Evolutionary conservation across 2,888 invertebrate species (phyloP).

Genomic region (Aricia artaxerxes): DNA sequence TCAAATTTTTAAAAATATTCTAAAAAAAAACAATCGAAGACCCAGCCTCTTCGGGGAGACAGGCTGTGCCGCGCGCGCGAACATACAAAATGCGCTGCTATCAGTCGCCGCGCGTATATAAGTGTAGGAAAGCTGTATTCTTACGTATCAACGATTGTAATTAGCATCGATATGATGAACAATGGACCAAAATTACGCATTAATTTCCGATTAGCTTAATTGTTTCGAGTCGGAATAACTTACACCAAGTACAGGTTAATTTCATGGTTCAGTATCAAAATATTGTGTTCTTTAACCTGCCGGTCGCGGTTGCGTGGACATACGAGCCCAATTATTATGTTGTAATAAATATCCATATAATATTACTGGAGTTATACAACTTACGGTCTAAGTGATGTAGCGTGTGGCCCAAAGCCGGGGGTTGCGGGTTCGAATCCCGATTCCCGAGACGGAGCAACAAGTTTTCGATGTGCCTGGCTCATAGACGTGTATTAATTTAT

Average conservation of each 20-base stretch:
- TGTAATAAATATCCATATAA: no score
- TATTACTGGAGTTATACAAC: no score
- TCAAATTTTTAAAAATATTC: not conserved
- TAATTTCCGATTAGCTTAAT: not conserved
- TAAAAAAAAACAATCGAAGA: not conserved
- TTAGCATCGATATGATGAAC: not conserved
- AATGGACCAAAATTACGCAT: not conserved
- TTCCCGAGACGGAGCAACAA: no score
- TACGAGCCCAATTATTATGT: no score
- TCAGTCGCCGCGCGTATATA: not conserved
- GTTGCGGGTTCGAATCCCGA: no score
- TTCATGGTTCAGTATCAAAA: no score
- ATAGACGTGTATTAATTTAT: no score
- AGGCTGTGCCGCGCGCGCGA: constrained; percentile 15
- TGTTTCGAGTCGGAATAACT: not conserved
- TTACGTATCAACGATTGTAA: constrained; percentile 1
- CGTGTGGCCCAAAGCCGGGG: no score
- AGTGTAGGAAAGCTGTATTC: not conserved
- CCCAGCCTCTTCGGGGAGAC: not conserved
- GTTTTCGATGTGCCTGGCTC: no score
- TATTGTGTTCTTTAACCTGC: no score
- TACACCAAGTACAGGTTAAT: not conserved
- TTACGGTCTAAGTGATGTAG: no score
- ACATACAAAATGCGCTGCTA: not conserved
- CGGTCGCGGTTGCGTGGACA: no score